Conservation (phyloP, 2,888 invertebrate genomes). For the Trachelus iudaicus region DNA sequence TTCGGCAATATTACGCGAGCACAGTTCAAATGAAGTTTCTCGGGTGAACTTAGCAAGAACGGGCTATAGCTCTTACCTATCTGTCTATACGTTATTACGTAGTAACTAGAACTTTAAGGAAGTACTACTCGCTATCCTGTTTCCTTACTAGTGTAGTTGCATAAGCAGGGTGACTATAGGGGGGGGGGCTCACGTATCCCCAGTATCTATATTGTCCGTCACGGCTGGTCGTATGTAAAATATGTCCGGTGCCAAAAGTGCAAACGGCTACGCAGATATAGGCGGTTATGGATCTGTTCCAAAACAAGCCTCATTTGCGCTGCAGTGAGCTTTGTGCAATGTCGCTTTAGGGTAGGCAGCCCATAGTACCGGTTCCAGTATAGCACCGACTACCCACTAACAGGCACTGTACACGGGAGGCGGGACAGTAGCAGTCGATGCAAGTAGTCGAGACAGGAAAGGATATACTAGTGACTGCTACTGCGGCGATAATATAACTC, state of each 20-base stretch:
- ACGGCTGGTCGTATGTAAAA: not conserved
- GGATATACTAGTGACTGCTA: conserved; percentile 13
- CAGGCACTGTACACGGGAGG: not conserved
- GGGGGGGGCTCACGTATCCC: not conserved
- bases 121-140: not conserved
- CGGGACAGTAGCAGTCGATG: conserved; percentile 2
- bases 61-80: not conserved
- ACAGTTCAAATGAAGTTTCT: not conserved
- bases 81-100: not conserved
- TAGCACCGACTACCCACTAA: conserved; percentile 4
- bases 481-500: conserved; percentile 40
- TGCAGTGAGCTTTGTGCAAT: conserved; percentile 14
- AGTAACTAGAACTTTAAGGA: not conserved
- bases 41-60: not conserved
- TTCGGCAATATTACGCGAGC: not conserved
- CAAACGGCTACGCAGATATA: conserved; percentile 10
- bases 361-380: conserved; percentile 3
- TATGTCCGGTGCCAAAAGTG: conserved; percentile 16
- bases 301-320: conserved; percentile 42
- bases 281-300: conserved; percentile 35
- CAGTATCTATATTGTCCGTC: not conserved
- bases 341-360: conserved; percentile 14
- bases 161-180: not conserved
- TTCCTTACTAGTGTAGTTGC: not conserved
- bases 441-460: conserved; percentile 4